Base-by-base conservation (phyloP, 2,113 vertebrate genomes). In the Albula goreensis region DNA sequence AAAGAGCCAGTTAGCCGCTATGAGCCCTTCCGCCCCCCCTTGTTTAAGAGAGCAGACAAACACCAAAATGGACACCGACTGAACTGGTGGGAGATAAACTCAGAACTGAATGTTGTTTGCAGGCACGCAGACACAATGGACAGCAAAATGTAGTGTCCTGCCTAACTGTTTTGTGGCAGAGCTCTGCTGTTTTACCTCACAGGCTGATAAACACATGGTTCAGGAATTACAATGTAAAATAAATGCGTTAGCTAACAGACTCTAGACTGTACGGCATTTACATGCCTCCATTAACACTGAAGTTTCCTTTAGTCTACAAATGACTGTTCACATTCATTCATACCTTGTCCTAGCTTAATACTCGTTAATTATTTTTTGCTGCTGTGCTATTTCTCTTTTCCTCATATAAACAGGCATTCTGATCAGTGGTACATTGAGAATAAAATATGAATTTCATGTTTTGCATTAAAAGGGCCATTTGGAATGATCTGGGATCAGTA, bases 1-100 rank as follows among this genome's bases (percentile, higher is more conserved):
- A 87, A 53, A 82, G 87, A 88, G 86, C 88, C 90, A 91, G 87
- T 91, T 90, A 90, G 66, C 12, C n/a, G 25, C 84, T 82, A 74
- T 77, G 87, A 90, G 87, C 86, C 86, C n/a, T 85, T 86, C 51
- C 80, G 87, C 66, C 81, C 66, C 49, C 84, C 31, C 31, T 41
- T 57, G 22, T 90, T 85, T 83, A 85, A 87, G 84, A 87, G n/a
- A 22, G 79, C 41, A 66, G 78, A 70, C 17, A 4, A 12, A 50
- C 6, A 48, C 25, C 12, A 50, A 50, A 79, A 48, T 50, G 50
- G 31, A 80, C 48, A 3, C 79, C 7, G 22, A 19, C 50, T 48
- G 81, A 17, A 22, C 7, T 82, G 52, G 9, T 60, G 12, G 81
- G 50, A 50, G 41, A 79, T 25, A 79, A 79, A 50, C 49, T 50